These are phyloP conservation scores for Anarsia innoxiella DNA, from an alignment of 2,888 invertebrate genomes.

Conservation along the genomic window DNA sequence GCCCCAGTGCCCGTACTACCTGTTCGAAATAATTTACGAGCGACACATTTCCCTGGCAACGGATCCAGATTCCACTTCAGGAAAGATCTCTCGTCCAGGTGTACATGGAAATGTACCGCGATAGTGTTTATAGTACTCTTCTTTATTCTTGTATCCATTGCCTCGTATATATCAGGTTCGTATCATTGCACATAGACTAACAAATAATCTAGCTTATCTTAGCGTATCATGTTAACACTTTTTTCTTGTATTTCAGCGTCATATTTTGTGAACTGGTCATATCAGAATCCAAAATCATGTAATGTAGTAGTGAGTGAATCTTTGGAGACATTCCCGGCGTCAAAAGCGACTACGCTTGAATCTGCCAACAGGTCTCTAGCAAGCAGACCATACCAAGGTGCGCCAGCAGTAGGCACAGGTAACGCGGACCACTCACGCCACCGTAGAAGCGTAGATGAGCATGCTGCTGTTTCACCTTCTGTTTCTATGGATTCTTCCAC, in stretches of 20 bases:
- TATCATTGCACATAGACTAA: too few relatives aligned
- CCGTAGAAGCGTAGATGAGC: slow-evolving; percentile 83
- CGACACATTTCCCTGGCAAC: slow-evolving; percentile 82
- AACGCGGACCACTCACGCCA: slow-evolving; percentile 74
- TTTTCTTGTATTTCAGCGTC: slow-evolving; percentile 73
- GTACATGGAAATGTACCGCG: slow-evolving; percentile 95
- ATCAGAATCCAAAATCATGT: slow-evolving; percentile 88
- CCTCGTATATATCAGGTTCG: slow-evolving; percentile 91
- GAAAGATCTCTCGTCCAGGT: slow-evolving; percentile 88
- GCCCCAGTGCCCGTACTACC: slow-evolving; percentile 86
- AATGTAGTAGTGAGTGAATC: slow-evolving; percentile 89
- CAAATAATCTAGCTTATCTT: neutral
- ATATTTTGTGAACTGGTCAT: slow-evolving; percentile 89
- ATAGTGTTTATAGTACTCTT: slow-evolving; percentile 90
- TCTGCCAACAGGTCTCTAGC: slow-evolving; percentile 81
- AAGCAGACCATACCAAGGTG: slow-evolving; percentile 78
- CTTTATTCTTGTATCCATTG: slow-evolving; percentile 86
- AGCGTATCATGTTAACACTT: slow-evolving; percentile 1
- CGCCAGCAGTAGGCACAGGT: slow-evolving; percentile 72
- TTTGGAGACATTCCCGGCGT: slow-evolving; percentile 79
- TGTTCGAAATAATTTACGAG: slow-evolving; percentile 82
- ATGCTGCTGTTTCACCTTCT: slow-evolving; percentile 59
- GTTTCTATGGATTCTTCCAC: slow-evolving; percentile 56
- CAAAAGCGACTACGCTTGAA: slow-evolving; percentile 82
- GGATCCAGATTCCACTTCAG: slow-evolving; percentile 89